A percentile compares a stretch with the other conserved stretches of the same genome.
Conservation (phyloP, 2,888 invertebrate genomes). For the Tetragonisca angustula region DNA sequence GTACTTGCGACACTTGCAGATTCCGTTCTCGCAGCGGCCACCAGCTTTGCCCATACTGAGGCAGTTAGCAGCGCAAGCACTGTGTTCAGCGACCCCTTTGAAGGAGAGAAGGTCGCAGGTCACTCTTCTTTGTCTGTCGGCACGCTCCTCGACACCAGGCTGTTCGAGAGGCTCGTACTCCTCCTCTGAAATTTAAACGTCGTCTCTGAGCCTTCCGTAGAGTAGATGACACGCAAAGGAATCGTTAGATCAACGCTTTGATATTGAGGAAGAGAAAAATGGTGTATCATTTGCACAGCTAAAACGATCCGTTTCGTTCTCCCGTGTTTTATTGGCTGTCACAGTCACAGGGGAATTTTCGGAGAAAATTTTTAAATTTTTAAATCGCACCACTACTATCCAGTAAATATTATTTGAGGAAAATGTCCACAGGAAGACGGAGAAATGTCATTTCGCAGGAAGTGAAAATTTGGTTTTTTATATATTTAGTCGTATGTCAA, state of each 20-base stretch:
- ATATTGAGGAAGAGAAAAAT: background rate
- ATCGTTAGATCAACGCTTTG: background rate
- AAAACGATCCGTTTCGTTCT: too few relatives aligned
- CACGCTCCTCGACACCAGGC: slow-evolving; percentile 58
- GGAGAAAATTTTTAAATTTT: too few relatives aligned
- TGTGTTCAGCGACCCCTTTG: slow-evolving; percentile 61
- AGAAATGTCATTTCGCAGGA: too few relatives aligned
- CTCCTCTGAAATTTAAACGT: slow-evolving; percentile 10
- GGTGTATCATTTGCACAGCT: background rate
- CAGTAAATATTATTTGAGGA: too few relatives aligned
- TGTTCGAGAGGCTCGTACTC: background rate
- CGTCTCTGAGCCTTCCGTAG: slow-evolving; percentile 14
- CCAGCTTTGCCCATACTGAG: slow-evolving; percentile 77
- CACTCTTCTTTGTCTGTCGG: slow-evolving; percentile 76
- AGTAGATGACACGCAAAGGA: background rate
- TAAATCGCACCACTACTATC: too few relatives aligned
- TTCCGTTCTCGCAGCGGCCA: slow-evolving; percentile 74
- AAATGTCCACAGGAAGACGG: too few relatives aligned
- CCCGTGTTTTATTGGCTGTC: too few relatives aligned
- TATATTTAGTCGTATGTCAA: too few relatives aligned
- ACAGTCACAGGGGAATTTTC: too few relatives aligned
- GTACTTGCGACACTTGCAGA: slow-evolving; percentile 78
- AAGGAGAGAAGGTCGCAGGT: slow-evolving; percentile 77
- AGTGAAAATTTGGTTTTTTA: too few relatives aligned
- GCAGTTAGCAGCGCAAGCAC: slow-evolving; percentile 79